Evolutionary conservation across 2,797 vertebrate species (phyloP).

Genomic region (Alauda arvensis): DNA sequence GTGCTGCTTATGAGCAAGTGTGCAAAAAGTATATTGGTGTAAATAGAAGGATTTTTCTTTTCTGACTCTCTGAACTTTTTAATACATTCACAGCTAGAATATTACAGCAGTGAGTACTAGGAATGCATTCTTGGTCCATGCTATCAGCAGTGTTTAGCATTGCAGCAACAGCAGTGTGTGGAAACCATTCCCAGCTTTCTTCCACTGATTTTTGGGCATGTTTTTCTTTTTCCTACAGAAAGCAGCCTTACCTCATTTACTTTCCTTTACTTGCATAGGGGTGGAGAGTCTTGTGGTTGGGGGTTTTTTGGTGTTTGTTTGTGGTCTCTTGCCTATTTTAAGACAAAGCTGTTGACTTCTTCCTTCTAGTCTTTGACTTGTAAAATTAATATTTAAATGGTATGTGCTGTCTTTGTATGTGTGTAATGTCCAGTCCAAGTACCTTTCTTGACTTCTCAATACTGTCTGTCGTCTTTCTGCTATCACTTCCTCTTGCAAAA

Average conservation of each 20-base stretch:
- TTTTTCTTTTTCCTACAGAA: background rate
- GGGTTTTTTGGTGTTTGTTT: background rate
- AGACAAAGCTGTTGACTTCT: background rate
- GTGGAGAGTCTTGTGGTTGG: background rate
- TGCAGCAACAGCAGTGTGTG: background rate
- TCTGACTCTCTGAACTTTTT: background rate
- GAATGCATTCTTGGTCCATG: background rate
- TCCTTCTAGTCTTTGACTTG: background rate
- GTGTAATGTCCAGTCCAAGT: background rate
- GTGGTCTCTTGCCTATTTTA: background rate
- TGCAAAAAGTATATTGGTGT: background rate
- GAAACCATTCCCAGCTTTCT: background rate
- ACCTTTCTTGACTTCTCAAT: background rate
- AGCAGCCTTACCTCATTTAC: background rate
- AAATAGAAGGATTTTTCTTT: background rate
- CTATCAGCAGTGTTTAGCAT: background rate
- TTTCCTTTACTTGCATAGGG: background rate
- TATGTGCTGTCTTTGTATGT: background rate
- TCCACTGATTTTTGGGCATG: background rate
- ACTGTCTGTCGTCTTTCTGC: background rate
- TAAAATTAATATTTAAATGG: background rate
- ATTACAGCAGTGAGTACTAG: background rate
- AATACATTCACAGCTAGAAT: background rate
- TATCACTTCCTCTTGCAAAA: background rate
- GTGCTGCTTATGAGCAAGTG: background rate